Evolutionary conservation across 2,797 vertebrate genomes (phyloP).

Genomic region (Anguilla anguilla): DNA sequence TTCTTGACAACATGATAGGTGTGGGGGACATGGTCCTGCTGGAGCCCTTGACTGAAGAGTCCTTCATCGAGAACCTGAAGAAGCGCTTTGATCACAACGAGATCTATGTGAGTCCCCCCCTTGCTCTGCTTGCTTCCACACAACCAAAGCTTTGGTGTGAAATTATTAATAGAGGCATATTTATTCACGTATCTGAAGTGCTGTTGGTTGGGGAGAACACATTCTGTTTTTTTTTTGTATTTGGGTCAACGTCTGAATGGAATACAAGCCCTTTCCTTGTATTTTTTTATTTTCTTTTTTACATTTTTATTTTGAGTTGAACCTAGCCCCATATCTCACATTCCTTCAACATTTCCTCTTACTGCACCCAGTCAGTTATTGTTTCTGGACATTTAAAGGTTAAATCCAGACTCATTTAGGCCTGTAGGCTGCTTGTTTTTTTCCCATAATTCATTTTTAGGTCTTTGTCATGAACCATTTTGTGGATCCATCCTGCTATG

Average conservation of each 20-base stretch:
- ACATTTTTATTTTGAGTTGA: background rate
- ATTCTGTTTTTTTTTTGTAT: too few relatives aligned
- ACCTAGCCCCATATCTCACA: background rate
- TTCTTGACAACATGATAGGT: conserved; percentile 97
- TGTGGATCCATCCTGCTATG: conserved; percentile 45
- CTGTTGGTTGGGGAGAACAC: background rate
- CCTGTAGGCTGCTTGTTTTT: background rate
- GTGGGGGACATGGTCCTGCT: conserved; percentile 98
- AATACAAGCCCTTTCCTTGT: background rate
- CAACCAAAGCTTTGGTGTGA: background rate
- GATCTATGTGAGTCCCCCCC: conserved; percentile 87
- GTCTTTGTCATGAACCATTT: conserved; percentile 36
- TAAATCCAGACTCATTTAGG: background rate
- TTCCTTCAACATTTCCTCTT: background rate
- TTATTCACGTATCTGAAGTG: background rate
- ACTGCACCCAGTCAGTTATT: background rate
- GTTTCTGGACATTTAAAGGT: background rate
- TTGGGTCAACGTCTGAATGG: background rate
- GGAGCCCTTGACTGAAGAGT: conserved; percentile 89
- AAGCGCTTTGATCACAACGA: conserved; percentile 93
- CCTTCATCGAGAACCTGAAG: conserved; percentile 89
- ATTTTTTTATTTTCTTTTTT: background rate
- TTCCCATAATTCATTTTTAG: conserved; percentile 31
- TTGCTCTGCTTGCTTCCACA: background rate
- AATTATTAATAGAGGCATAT: background rate